Evolutionary conservation across 2,797 vertebrate species (phyloP).

Genomic region (Oceanodroma leucorhoa): DNA sequence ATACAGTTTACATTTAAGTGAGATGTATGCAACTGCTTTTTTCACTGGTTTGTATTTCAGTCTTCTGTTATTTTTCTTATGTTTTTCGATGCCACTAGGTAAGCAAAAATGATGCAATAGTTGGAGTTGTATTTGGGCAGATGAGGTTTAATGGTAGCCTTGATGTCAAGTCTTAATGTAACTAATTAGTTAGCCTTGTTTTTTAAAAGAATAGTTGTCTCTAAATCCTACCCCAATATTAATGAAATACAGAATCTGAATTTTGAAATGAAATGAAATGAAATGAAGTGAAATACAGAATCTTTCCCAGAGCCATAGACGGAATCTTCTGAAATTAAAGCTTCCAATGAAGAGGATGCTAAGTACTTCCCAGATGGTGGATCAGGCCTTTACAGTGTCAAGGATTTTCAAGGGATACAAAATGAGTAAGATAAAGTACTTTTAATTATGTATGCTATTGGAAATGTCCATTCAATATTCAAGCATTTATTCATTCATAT

Average conservation of each 20-base stretch:
- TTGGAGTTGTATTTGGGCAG: background rate
- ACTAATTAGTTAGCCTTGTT: background rate
- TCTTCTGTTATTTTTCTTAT: background rate
- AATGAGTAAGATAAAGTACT: background rate
- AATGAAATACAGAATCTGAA: background rate
- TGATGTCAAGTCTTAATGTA: background rate
- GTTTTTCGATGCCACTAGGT: background rate
- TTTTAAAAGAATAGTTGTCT: background rate
- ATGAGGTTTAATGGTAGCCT: background rate
- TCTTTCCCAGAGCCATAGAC: background rate
- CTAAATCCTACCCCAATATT: background rate
- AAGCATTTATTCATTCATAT: background rate
- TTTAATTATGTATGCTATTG: background rate
- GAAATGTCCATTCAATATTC: background rate
- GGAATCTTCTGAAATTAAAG: background rate
- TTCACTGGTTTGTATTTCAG: background rate
- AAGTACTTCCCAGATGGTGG: background rate
- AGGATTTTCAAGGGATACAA: background rate
- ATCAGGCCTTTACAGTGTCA: background rate
- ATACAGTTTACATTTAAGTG: background rate
- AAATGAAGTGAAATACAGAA: background rate
- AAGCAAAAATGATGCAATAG: background rate
- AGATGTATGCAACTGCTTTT: background rate
- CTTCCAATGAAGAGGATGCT: background rate
- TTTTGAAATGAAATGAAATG: no score